Percentiles rank a stretch among this genome's conserved stretches.
phyloP scores from a whole-genome alignment of 2,113 vertebrate genomes.

The Dromaius novaehollandiae region DNA sequence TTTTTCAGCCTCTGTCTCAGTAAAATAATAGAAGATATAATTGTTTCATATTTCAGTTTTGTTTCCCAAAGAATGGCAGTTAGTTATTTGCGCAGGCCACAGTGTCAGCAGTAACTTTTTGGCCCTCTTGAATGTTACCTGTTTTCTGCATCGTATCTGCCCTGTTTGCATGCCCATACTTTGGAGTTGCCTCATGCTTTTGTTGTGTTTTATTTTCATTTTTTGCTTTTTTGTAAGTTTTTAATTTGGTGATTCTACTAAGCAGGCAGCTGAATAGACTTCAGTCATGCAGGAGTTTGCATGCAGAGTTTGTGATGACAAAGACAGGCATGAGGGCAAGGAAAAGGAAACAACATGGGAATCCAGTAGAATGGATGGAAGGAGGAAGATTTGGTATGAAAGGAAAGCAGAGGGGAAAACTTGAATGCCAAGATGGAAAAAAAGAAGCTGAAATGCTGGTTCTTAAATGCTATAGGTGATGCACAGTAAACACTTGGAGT shows the following conservation, averaged over 20 bases:
- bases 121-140: neutral
- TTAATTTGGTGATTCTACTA: neutral
- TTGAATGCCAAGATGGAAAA: neutral
- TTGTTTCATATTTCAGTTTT: constrained; percentile 9
- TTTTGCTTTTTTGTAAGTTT: neutral
- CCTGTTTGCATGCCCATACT: neutral
- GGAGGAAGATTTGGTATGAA: neutral
- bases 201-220: neutral
- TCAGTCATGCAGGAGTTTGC: neutral
- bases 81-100: neutral
- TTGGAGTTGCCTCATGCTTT: neutral
- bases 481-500: neutral
- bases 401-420: neutral
- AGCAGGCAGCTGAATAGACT: neutral
- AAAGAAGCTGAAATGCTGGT: neutral
- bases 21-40: neutral
- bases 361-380: neutral
- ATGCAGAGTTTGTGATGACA: neutral
- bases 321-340: neutral
- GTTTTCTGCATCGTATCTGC: fast-evolving
- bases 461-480: neutral
- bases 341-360: neutral
- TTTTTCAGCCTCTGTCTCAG: neutral
- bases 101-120: neutral
- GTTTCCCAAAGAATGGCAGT: neutral